phyloP scores from a whole-genome alignment of 2,113 vertebrate genomes.

The Aegithalos caudatus region DNA sequence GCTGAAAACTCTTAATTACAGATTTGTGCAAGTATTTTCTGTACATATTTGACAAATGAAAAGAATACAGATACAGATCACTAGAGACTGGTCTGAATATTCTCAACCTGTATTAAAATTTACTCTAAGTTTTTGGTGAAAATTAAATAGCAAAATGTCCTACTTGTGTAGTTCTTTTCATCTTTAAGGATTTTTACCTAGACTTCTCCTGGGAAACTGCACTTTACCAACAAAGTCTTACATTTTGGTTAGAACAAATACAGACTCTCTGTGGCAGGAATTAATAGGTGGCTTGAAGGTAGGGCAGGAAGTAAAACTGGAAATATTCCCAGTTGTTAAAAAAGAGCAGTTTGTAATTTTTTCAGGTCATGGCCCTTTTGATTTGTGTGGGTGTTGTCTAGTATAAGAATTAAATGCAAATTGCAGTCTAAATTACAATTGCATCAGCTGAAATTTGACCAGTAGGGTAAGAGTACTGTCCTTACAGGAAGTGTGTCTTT shows the following conservation, averaged over 20 bases:
- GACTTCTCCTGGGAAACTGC: background rate
- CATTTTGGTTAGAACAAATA: background rate
- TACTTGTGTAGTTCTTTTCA: background rate
- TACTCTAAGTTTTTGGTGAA: background rate
- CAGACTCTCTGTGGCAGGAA: background rate
- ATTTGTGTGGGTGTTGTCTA: background rate
- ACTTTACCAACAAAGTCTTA: background rate
- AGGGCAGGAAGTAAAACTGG: background rate
- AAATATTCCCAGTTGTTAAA: background rate
- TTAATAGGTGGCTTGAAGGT: background rate
- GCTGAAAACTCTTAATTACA: background rate
- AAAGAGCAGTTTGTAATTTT: background rate
- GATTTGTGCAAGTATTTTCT: background rate
- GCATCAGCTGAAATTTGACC: background rate
- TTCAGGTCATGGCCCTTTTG: background rate
- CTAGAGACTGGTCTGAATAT: background rate
- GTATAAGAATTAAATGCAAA: background rate
- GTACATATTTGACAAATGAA: background rate
- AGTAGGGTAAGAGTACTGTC: background rate
- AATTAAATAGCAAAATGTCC: background rate
- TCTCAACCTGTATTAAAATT: background rate
- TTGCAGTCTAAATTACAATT: background rate
- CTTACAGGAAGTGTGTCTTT: background rate
- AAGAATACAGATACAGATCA: background rate
- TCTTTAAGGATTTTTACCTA: background rate